Base-by-base conservation (phyloP, 23 tunicate species). In the Pegea sp. region DNA sequence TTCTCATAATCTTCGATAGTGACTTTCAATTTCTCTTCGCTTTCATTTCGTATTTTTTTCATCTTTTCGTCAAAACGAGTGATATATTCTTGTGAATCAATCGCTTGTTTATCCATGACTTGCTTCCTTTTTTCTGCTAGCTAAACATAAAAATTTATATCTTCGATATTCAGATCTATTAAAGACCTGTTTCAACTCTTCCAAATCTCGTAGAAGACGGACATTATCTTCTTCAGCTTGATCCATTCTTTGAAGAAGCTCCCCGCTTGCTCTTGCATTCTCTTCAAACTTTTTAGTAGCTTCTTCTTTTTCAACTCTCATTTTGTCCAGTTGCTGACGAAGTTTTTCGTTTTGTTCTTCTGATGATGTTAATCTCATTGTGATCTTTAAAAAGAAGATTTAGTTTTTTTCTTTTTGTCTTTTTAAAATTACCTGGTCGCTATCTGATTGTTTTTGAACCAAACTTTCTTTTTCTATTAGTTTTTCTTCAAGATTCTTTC, bases 71-170 rank as follows among this genome's bases (percentile, higher is more conserved):
- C 86, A 34, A 52, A 52, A 27, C 63, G 68, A 0, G 71, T 66
- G 27, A 54, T 71, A 8, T 44, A 63, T 54, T 84, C 95, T 52
- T 84, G 95, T 42, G 84, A 56, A 42, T 84, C 95, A 4, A 84
- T 57, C 1, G 95, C 81, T 31, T 84, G 84, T 23, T 59, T 51
- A 44, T 84, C 84, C 67, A 78, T 71, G 61, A 58, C 62, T 20
- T 62, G 61, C 52, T 84, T 84, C 52, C 95, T 62, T 32, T 74
- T 74, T 49, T 84, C 95, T 19, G 95, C 95, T 26, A 84, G 60
- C 70, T 84, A 50, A 50, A 50, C 55, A 50, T 50, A n/a, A 6
- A 50, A 8, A 8, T 8, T 50, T 50, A 8, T 50, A 50, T 8
- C n/a, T n/a, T n/a, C n/a, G n/a, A n/a, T n/a, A n/a, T n/a, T n/a